These are phyloP conservation scores for Gambusia holbrooki DNA, from an alignment of 2,113 vertebrate genomes.

Conservation along the genomic window DNA sequence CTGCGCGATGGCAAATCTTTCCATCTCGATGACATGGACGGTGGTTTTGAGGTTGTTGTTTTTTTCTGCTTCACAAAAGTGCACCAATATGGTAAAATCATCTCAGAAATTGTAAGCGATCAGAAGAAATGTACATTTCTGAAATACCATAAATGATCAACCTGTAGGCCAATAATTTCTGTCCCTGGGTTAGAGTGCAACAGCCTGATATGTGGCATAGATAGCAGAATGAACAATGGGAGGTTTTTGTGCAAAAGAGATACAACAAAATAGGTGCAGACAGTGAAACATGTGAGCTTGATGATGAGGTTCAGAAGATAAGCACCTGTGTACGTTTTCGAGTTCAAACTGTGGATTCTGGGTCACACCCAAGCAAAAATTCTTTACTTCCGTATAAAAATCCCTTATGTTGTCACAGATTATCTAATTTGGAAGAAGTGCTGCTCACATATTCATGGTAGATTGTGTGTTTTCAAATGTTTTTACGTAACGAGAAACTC, in stretches of 20 bases:
- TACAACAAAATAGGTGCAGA: neutral
- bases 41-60: conserved; percentile 38
- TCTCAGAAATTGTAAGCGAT: neutral
- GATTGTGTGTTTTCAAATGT: too few relatives aligned
- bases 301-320: neutral
- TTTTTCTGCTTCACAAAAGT: neutral
- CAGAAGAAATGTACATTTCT: neutral
- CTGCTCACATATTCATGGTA: neutral
- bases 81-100: neutral
- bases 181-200: neutral
- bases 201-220: neutral
- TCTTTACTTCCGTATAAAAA: conserved; percentile 52
- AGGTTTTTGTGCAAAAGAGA: neutral
- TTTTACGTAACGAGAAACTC: neutral
- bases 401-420: conserved; percentile 3
- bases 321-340: conserved; percentile 5
- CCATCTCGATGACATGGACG: conserved; percentile 47
- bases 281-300: neutral
- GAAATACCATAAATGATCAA: neutral
- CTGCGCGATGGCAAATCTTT: conserved; percentile 33
- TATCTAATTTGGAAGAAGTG: neutral
- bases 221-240: neutral
- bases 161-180: neutral
- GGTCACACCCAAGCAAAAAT: conserved; percentile 40
- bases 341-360: conserved; percentile 25